These are phyloP conservation scores for Danionella dracula DNA, from an alignment of 2,797 vertebrate genomes.

Conservation along the genomic window DNA sequence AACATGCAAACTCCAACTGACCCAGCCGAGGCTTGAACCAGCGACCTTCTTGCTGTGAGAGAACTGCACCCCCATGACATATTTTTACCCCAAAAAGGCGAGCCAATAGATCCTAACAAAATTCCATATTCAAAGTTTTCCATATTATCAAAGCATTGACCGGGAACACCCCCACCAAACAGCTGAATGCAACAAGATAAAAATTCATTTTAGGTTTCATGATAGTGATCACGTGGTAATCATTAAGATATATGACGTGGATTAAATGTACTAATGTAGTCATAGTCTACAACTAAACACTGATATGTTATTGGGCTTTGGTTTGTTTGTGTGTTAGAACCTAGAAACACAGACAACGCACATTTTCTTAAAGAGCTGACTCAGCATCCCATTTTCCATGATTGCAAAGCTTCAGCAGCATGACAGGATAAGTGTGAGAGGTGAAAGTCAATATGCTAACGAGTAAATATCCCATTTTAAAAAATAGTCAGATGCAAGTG, in stretches of 20 bases:
- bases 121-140: too few species aligned
- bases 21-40: too few species aligned
- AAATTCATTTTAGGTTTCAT: too few species aligned
- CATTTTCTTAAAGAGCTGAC: conserved; percentile 18
- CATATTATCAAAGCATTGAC: background rate
- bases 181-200: too few species aligned
- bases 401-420: background rate
- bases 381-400: conserved; percentile 26
- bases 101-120: background rate
- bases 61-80: too few species aligned
- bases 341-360: conserved; percentile 14
- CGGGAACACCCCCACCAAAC: background rate
- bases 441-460: background rate
- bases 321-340: background rate
- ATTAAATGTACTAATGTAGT: too few species aligned
- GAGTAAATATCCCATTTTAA: too few species aligned
- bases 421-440: background rate
- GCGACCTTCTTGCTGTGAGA: too few species aligned
- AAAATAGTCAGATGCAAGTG: background rate
- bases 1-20: too few species aligned
- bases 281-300: background rate
- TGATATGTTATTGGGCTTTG: background rate
- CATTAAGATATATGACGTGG: too few species aligned
- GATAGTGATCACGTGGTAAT: too few species aligned
- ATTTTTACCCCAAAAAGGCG: too few species aligned